phyloP scores from a whole-genome alignment of 2,113 vertebrate species.

The Grus americana region DNA sequence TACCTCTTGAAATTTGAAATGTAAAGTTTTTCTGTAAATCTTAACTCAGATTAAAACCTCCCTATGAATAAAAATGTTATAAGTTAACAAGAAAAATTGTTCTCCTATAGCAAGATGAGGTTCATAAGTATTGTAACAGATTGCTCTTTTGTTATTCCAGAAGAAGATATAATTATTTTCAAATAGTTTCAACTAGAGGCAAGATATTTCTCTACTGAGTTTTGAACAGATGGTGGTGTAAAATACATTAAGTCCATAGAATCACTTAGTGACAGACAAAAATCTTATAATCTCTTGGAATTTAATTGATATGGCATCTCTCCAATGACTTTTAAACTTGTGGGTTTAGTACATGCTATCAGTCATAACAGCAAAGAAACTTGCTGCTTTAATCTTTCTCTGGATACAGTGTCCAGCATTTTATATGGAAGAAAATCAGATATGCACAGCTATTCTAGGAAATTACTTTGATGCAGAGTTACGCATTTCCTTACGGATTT shows the following conservation, averaged over 20 bases:
- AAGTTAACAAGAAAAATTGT: not conserved
- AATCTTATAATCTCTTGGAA: not conserved
- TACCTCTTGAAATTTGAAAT: not conserved
- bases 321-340: not conserved
- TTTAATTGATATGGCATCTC: not conserved
- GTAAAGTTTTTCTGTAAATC: not conserved
- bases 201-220: not conserved
- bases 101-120: not conserved
- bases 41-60: not conserved
- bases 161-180: constrained; percentile 9
- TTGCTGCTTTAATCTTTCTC: not conserved
- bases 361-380: not conserved
- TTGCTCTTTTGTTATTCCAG: not conserved
- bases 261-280: not conserved
- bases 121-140: not conserved
- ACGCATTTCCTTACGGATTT: not conserved
- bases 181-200: not conserved
- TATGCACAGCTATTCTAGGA: not conserved
- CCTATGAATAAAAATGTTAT: not conserved
- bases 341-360: not conserved
- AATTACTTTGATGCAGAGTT: not conserved
- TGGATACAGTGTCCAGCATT: not conserved
- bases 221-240: not conserved
- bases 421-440: not conserved
- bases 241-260: constrained; percentile 5